phyloP scores from a whole-genome alignment of 2,888 invertebrate genomes.

The Abrostola tripartita region DNA sequence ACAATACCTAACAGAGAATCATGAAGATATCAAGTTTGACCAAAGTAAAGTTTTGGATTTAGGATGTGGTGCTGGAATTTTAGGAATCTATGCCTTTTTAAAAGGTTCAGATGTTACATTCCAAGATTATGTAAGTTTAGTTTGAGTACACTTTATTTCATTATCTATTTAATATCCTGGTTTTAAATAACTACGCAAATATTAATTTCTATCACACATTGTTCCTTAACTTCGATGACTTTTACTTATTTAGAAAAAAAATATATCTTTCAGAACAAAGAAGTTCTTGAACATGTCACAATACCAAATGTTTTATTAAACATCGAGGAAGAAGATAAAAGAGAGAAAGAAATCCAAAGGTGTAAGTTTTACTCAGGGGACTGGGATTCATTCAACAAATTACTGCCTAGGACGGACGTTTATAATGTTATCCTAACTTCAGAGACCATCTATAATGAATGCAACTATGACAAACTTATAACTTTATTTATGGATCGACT shows the following conservation, averaged over 20 bases:
- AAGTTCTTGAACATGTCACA: slow-evolving; percentile 94
- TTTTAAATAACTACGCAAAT: too few species aligned
- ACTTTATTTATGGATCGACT: slow-evolving; percentile 90
- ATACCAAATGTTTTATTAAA: slow-evolving; percentile 94
- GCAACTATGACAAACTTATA: slow-evolving; percentile 93
- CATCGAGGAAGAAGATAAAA: slow-evolving; percentile 80
- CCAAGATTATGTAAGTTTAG: slow-evolving; percentile 96
- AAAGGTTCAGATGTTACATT: slow-evolving; percentile 93
- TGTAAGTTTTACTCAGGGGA: slow-evolving; percentile 92
- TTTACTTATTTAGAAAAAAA: too few species aligned
- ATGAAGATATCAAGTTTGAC: slow-evolving; percentile 69
- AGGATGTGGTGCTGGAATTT: slow-evolving; percentile 97
- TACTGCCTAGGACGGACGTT: slow-evolving; percentile 75
- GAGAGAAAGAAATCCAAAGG: slow-evolving; percentile 66
- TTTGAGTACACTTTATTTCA: neutral
- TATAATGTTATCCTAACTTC: slow-evolving; percentile 96
- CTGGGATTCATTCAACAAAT: slow-evolving; percentile 90
- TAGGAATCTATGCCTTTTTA: slow-evolving; percentile 93
- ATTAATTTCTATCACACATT: too few species aligned
- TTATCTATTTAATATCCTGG: neutral
- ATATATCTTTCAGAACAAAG: slow-evolving; percentile 93
- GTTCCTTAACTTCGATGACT: too few species aligned
- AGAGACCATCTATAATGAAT: slow-evolving; percentile 97
- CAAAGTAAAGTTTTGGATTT: slow-evolving; percentile 93
- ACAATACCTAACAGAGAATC: slow-evolving; percentile 87